phyloP scores from a whole-genome alignment of 2,888 invertebrate genomes.

The Julus scandinavius region DNA sequence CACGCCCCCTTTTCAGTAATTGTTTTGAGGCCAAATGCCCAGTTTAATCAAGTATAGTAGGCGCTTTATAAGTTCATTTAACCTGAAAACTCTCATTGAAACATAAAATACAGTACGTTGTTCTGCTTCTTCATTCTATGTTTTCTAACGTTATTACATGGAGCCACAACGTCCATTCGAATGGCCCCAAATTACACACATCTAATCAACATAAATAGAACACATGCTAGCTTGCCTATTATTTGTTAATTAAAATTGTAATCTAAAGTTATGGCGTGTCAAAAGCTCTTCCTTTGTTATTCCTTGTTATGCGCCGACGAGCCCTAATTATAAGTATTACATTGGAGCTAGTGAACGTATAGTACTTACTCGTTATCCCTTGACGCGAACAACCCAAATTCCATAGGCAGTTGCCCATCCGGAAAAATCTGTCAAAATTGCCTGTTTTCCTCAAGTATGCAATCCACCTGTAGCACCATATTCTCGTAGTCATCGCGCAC shows the following conservation, averaged over 20 bases:
- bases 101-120: too few relatives aligned
- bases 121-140: too few relatives aligned
- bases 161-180: too few relatives aligned
- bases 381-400: constrained; percentile 12
- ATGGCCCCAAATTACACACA: too few relatives aligned
- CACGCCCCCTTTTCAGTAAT: too few relatives aligned
- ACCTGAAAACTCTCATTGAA: too few relatives aligned
- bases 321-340: background rate
- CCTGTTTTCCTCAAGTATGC: background rate
- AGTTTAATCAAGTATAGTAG: too few relatives aligned
- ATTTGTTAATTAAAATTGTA: background rate
- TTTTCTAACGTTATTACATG: too few relatives aligned
- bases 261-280: background rate
- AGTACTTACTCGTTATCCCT: constrained; percentile 27
- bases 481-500: background rate
- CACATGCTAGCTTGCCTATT: background rate
- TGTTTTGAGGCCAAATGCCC: too few relatives aligned
- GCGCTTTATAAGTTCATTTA: too few relatives aligned
- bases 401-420: background rate
- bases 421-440: constrained; percentile 23
- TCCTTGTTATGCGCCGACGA: background rate
- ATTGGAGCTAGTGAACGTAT: background rate
- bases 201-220: background rate
- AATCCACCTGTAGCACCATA: background rate
- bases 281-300: background rate